Base-by-base conservation (phyloP, 2,888 invertebrate genomes). In the Gymnosoma rotundatum region DNA sequence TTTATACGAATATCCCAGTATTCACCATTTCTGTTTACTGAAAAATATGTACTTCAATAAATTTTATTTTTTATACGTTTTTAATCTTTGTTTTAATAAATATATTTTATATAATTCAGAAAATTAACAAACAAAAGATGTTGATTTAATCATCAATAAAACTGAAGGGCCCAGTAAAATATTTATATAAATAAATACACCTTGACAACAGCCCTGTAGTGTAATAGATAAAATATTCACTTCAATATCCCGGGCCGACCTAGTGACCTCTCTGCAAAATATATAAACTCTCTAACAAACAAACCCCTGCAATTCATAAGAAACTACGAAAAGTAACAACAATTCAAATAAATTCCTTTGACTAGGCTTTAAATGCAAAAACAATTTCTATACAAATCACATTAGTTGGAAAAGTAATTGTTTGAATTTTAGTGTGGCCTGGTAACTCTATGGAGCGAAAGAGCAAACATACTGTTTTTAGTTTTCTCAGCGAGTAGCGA, bases 181-280 rank as follows among this genome's bases (percentile, higher is more conserved):
- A 20, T 21, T 0, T 54, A 32, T 6, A 60, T 18, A 38, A 42
- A 52, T 38, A 67, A 48, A 48, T 25, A 52, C 54, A 32, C 48
- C 48, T 54, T 70, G 12, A 42, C 42, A 42, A 58, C 74, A 67
- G 12, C 69, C 48, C 56, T 48, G 54, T 21, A 56, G 0, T 21
- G 18, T n/a, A 60, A 67, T 79, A 75, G 63, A 74, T 67, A 66
- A 66, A 81, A 83, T 52, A 67, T 61, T 63, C 9, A 67, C 58
- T 67, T 54, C 18, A 87, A 87, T 86, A 88, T 88, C 91, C 91
- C 89, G 91, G 91, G 90, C 91, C 91, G 92, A 92, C 92, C 92
- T 92, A 92, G 90, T 92, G 91, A 92, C 92, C 91, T 92, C 90
- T 83, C 88, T 76, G 83, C 80, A 36, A 86, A 85, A 64, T 58